Percentiles rank a stretch among this genome's conserved stretches.
Evolutionary conservation across 2,797 vertebrate species (phyloP).

Genomic region (Menidia menidia): DNA sequence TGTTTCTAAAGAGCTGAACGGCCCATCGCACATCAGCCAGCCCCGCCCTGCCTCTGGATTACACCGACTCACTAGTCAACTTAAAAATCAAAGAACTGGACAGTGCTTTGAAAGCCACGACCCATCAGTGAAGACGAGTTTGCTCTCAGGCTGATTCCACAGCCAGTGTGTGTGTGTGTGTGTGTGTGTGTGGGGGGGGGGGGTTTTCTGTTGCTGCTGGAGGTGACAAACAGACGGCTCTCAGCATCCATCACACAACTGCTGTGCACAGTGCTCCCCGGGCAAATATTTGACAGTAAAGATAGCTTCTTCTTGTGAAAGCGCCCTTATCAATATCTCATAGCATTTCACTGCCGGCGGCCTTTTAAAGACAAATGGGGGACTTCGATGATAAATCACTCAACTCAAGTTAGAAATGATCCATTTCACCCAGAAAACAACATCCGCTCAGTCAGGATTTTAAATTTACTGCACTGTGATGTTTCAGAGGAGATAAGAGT

Average conservation of each 20-base stretch:
- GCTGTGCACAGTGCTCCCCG: constrained; percentile 35
- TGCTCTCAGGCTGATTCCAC: constrained; percentile 29
- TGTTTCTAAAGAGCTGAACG: too few relatives aligned
- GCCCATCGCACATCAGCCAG: too few relatives aligned
- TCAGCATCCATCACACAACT: constrained; percentile 73
- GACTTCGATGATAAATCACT: constrained; percentile 24
- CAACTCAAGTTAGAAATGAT: constrained; percentile 6
- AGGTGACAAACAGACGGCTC: constrained; percentile 66
- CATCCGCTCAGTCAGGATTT: constrained; percentile 18
- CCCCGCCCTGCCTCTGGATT: too few relatives aligned
- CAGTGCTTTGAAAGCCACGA: too few relatives aligned
- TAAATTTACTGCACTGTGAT: constrained; percentile 38
- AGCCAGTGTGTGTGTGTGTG: too few relatives aligned
- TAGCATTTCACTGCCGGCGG: constrained; percentile 37
- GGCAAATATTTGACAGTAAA: constrained; percentile 43
- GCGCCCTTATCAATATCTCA: constrained; percentile 67
- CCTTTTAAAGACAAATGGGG: constrained; percentile 29
- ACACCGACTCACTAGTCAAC: too few relatives aligned
- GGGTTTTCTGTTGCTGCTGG: constrained; percentile 18
- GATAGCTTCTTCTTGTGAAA: constrained; percentile 47
- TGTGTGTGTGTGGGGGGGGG: constrained; percentile 26
- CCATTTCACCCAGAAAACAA: constrained; percentile 16
- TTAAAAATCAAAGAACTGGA: too few relatives aligned
- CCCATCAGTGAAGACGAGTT: too few relatives aligned
- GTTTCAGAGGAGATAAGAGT: constrained; percentile 4